Conservation (phyloP, 2,113 vertebrate species). For the Phoxinus phoxinus region DNA sequence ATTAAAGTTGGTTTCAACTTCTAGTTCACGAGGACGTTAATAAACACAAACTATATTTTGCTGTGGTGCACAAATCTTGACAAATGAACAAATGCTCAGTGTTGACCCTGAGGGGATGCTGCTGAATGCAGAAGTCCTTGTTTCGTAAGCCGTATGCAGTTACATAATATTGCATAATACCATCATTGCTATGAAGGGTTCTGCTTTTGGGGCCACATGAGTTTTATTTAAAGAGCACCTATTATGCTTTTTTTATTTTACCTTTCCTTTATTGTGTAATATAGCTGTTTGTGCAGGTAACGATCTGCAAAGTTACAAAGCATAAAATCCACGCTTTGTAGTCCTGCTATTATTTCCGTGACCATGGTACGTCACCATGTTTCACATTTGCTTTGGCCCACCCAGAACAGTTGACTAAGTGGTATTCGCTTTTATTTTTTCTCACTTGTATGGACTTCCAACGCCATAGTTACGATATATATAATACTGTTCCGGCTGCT, state of each 20-base stretch:
- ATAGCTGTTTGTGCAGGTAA: neutral
- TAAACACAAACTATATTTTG: neutral
- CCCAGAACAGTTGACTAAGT: neutral
- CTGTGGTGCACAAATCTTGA: neutral
- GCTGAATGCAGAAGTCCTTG: neutral
- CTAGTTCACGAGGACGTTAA: too few relatives aligned
- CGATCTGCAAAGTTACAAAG: too few relatives aligned
- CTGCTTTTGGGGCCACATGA: neutral
- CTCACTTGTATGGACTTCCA: neutral
- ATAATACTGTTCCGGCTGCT: neutral
- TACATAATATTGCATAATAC: slow-evolving; percentile 11
- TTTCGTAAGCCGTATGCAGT: neutral
- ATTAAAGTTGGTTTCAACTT: too few relatives aligned
- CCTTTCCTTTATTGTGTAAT: neutral
- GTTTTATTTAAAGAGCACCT: neutral
- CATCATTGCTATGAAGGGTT: neutral
- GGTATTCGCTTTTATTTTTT: neutral
- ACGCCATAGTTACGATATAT: neutral
- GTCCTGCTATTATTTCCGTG: neutral
- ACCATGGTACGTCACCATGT: neutral
- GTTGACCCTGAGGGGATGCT: neutral
- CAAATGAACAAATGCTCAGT: neutral
- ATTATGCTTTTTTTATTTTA: neutral
- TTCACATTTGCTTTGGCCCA: neutral
- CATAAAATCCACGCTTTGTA: neutral